Conservation (phyloP, 1,140 invertebrate species). For the Idris sp. region DNA sequence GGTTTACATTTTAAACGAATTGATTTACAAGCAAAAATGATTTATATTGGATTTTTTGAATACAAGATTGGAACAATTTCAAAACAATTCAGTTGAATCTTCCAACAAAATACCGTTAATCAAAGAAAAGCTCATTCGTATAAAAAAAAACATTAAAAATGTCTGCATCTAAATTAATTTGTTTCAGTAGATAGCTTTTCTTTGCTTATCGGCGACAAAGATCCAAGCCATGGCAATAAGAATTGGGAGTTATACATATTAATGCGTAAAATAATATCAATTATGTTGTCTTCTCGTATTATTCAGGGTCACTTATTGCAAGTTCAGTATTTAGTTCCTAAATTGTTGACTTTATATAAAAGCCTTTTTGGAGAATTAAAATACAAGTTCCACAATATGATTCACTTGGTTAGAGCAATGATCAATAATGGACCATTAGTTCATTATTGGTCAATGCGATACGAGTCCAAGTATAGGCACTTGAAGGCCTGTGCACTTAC, state of each 20-base stretch:
- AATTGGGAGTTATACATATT: no score
- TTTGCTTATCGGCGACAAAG: slow-evolving; percentile 29
- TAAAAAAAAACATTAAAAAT: no score
- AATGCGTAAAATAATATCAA: no score
- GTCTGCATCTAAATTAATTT: no score
- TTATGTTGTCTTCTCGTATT: slow-evolving; percentile 5
- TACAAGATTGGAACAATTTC: slow-evolving; percentile 14
- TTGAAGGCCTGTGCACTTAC: slow-evolving; percentile 21
- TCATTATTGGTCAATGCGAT: slow-evolving; percentile 32
- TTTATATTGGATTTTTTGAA: slow-evolving; percentile 14
- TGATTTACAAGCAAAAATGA: slow-evolving; percentile 14
- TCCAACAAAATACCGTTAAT: slow-evolving; percentile 10
- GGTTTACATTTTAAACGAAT: slow-evolving; percentile 14
- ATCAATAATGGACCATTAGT: slow-evolving; percentile 16
- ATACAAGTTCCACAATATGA: slow-evolving; percentile 32
- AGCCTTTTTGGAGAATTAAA: slow-evolving; percentile 22
- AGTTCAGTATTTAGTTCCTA: slow-evolving; percentile 4
- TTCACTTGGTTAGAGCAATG: slow-evolving; percentile 6
- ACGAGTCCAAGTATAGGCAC: slow-evolving; percentile 26
- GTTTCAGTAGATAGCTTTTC: no score
- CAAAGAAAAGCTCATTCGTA: slow-evolving; percentile 7
- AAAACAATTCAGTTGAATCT: slow-evolving; percentile 3
- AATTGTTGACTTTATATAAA: no score
- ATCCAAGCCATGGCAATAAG: slow-evolving; percentile 2
- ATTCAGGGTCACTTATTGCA: slow-evolving; percentile 5